Conservation (phyloP, 2,797 vertebrate genomes). For the Chromobotia macracanthus region DNA sequence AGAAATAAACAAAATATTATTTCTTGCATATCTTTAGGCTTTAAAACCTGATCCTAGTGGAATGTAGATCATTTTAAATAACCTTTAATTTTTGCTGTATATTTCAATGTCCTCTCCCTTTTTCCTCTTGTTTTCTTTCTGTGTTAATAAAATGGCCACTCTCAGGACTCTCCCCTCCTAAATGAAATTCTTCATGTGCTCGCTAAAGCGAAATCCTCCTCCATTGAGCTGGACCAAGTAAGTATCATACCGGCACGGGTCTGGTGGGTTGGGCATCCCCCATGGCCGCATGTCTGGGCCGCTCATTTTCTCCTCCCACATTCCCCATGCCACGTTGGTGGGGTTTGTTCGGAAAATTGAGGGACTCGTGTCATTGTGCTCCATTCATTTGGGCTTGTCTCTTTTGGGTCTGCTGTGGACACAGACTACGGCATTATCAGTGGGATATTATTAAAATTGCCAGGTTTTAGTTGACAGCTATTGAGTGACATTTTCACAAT, state of each 20-base stretch:
- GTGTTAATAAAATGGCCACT: conserved; percentile 58
- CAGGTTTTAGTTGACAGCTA: conserved; percentile 2
- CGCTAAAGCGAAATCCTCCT: conserved; percentile 69
- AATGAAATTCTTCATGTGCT: conserved; percentile 80
- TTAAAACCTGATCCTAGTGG: neutral
- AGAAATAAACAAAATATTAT: conserved; percentile 16
- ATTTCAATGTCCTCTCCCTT: conserved; percentile 51
- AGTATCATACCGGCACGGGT: conserved; percentile 68
- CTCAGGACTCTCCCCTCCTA: conserved; percentile 79
- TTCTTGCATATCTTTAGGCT: neutral
- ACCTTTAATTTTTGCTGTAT: conserved; percentile 7
- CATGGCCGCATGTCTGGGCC: conserved; percentile 67
- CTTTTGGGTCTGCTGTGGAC: conserved; percentile 41
- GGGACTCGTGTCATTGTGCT: conserved; percentile 62
- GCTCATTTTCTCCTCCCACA: conserved; percentile 58
- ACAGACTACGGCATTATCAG: neutral
- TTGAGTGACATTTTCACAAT: conserved; percentile 25
- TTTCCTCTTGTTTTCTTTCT: conserved; percentile 52
- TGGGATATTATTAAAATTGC: neutral
- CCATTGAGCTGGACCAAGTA: conserved; percentile 68
- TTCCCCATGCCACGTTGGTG: conserved; percentile 57
- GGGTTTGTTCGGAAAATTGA: conserved; percentile 40
- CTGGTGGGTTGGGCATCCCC: conserved; percentile 59
- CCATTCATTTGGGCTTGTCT: conserved; percentile 63
- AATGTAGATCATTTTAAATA: neutral